Percentiles rank a stretch among this genome's conserved stretches.
These are phyloP conservation scores for Microtus oregoni DNA, from an alignment of 2,113 vertebrate genomes.

Conservation along the genomic window DNA sequence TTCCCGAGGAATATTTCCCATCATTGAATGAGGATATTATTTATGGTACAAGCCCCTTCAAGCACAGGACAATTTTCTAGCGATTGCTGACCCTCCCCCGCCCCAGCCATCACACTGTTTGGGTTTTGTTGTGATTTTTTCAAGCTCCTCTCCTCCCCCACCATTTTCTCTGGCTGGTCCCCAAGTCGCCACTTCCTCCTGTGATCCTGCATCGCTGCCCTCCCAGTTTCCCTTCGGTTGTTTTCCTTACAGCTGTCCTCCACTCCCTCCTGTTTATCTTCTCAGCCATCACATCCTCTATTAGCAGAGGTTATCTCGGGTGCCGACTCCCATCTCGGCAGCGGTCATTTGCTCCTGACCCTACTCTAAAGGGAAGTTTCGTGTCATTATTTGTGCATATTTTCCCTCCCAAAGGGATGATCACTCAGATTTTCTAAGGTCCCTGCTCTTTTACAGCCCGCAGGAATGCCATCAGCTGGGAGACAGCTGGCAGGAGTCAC, in stretches of 20 bases:
- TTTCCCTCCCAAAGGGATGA: slow-evolving; percentile 77
- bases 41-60: not conserved
- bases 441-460: slow-evolving; percentile 65
- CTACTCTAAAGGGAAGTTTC: slow-evolving; percentile 77
- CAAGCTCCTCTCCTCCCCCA: not conserved
- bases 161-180: slow-evolving; percentile 56
- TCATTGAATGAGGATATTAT: not conserved
- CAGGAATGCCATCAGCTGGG: slow-evolving; percentile 71
- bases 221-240: slow-evolving; percentile 62
- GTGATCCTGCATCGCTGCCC: not conserved
- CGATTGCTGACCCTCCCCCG: not conserved
- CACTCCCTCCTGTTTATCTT: slow-evolving; percentile 68
- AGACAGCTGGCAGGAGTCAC: slow-evolving; percentile 72
- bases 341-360: slow-evolving; percentile 81
- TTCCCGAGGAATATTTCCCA: not conserved
- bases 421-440: slow-evolving; percentile 75
- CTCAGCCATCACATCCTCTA: slow-evolving; percentile 13
- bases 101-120: not conserved
- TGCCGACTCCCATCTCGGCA: slow-evolving; percentile 66
- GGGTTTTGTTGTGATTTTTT: not conserved
- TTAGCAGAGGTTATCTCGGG: slow-evolving; percentile 76
- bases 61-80: slow-evolving; percentile 18
- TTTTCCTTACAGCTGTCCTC: slow-evolving; percentile 57
- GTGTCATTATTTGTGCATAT: slow-evolving; percentile 81
- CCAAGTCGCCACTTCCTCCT: slow-evolving; percentile 43